These are phyloP conservation scores for Pachyrhynchus sulphureomaculatus DNA, from an alignment of 1,140 invertebrate genomes.

Conservation along the genomic window DNA sequence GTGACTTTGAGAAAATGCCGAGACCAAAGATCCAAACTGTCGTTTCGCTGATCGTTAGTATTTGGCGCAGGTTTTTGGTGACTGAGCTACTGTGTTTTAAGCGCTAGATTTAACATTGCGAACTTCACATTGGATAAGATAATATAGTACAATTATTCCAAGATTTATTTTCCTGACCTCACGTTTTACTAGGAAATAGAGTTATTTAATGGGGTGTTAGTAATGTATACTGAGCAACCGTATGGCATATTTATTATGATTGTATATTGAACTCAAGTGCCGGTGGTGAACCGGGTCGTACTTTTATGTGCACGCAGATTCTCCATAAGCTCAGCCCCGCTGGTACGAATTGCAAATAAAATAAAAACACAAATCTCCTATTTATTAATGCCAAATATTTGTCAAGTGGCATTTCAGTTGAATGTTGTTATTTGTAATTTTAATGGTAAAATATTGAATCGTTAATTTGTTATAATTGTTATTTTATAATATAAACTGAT, in stretches of 20 bases:
- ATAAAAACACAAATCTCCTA: slow-evolving; percentile 36
- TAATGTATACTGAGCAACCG: slow-evolving; percentile 26
- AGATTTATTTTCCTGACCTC: slow-evolving; percentile 26
- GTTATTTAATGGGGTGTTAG: slow-evolving; percentile 40
- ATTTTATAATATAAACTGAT: slow-evolving; percentile 46
- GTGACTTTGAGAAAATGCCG: slow-evolving; percentile 17
- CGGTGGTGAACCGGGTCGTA: slow-evolving; percentile 27
- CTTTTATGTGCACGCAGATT: slow-evolving; percentile 24
- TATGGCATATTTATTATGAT: slow-evolving; percentile 22
- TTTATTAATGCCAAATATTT: slow-evolving; percentile 47
- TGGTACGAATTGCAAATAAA: slow-evolving; percentile 29
- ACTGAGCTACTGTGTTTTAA: slow-evolving; percentile 6
- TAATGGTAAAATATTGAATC: slow-evolving; percentile 44
- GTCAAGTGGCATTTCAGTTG: slow-evolving; percentile 47
- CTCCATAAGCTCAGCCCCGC: slow-evolving; percentile 26
- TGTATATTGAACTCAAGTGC: slow-evolving; percentile 31
- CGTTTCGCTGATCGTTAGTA: neutral
- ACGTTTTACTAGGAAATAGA: slow-evolving; percentile 30
- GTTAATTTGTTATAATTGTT: slow-evolving; percentile 51
- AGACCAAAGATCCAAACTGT: slow-evolving; percentile 12
- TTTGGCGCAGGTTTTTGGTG: slow-evolving; percentile 19
- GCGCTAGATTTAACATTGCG: slow-evolving; percentile 10
- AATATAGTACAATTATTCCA: slow-evolving; percentile 31
- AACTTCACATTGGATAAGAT: slow-evolving; percentile 19
- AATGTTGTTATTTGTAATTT: slow-evolving; percentile 51